A percentile compares a stretch with the other conserved stretches of the same genome.
These are phyloP conservation scores for Melangyna quadrimaculata DNA, from an alignment of 2,888 invertebrate species.

Conservation along the genomic window DNA sequence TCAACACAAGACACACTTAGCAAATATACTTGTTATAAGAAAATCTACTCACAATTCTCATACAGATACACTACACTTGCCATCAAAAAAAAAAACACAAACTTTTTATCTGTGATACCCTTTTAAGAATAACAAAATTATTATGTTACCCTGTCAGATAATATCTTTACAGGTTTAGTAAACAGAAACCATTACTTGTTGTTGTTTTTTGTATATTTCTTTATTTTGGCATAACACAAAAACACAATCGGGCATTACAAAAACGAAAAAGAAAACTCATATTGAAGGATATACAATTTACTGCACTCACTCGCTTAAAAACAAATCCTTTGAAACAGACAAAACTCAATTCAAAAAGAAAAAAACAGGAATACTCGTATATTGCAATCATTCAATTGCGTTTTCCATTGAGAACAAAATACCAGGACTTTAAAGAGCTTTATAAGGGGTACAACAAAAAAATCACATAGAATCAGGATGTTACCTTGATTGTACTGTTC, in stretches of 20 bases:
- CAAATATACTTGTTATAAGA: background rate
- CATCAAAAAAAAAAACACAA: background rate
- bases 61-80: background rate
- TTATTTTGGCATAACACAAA: background rate
- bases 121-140: conserved; percentile 56
- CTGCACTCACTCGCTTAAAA: conserved; percentile 39
- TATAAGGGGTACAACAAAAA: background rate
- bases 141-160: conserved; percentile 52
- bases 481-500: conserved; percentile 7
- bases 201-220: background rate
- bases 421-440: conserved; percentile 17
- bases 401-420: conserved; percentile 7
- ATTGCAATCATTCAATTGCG: conserved; percentile 55
- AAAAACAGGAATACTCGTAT: background rate
- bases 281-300: conserved; percentile 53
- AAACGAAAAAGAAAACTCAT: conserved; percentile 27
- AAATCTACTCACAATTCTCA: conserved; percentile 5
- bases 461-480: background rate
- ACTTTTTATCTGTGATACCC: background rate
- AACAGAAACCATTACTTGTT: conserved; percentile 42
- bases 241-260: background rate
- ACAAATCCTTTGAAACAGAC: conserved; percentile 18
- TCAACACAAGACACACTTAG: background rate
- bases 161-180: conserved; percentile 58
- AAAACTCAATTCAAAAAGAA: background rate